Evolutionary conservation across 2,113 vertebrate genomes (phyloP).

Genomic region (Gallinago undulata): DNA sequence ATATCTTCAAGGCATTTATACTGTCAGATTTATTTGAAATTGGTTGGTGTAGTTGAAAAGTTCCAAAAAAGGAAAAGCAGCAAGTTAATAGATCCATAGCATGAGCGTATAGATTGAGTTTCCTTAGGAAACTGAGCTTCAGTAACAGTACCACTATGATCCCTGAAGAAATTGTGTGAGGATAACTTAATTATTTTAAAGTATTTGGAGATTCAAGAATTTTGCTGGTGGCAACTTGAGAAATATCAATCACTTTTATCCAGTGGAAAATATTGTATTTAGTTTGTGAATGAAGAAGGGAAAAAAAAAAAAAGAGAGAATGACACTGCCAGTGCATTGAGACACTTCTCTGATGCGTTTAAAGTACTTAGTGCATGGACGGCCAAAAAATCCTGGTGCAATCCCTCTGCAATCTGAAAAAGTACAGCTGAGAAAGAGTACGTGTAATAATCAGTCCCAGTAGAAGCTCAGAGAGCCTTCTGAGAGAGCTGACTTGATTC

Average conservation of each 20-base stretch:
- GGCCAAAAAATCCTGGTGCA: not conserved
- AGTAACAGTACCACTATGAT: not conserved
- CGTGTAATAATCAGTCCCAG: not conserved
- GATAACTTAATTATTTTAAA: slow-evolving; percentile 23
- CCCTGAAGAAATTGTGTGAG: not conserved
- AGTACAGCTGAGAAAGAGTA: not conserved
- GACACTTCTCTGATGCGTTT: not conserved
- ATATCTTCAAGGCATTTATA: not conserved
- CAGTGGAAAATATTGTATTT: not conserved
- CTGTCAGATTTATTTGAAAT: not conserved
- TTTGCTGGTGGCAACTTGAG: not conserved
- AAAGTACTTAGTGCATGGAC: not conserved
- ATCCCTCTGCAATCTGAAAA: not conserved
- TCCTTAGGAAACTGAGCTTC: not conserved
- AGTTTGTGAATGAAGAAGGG: not conserved
- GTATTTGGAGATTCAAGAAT: not conserved
- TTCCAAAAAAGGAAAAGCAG: not conserved
- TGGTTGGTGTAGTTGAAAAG: not conserved
- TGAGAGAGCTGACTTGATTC: not conserved
- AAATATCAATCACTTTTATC: slow-evolving; percentile 9
- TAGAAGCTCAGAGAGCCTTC: not conserved
- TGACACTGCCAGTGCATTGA: not conserved
- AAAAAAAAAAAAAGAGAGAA: not conserved
- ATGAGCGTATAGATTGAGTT: not conserved
- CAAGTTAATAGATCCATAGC: not conserved